Evolutionary conservation across 2,888 invertebrate species (phyloP).

Genomic region (Rhogogaster chlorosoma): DNA sequence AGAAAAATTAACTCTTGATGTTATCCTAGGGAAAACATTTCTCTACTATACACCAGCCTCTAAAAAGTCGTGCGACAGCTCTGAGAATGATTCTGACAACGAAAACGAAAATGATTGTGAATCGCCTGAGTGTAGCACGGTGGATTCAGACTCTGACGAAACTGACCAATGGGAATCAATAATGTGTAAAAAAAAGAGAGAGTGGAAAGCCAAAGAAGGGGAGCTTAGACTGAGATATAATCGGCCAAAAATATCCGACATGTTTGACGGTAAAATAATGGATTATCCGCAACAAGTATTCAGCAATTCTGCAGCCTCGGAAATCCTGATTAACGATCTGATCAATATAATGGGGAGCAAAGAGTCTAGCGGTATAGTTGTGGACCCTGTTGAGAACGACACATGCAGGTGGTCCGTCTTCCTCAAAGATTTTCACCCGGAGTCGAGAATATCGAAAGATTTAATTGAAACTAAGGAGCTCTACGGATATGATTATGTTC

Average conservation of each 20-base stretch:
- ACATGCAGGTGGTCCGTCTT: constrained; percentile 73
- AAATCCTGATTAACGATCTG: constrained; percentile 74
- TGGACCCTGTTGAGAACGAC: constrained; percentile 73
- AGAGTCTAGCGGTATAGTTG: constrained; percentile 66
- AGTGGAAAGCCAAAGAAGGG: constrained; percentile 59
- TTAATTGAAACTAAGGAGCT: constrained; percentile 63
- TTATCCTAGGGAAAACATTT: constrained; percentile 55
- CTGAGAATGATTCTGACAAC: constrained; percentile 51
- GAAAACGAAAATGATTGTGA: constrained; percentile 55
- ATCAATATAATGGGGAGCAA: constrained; percentile 70
- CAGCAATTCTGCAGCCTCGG: constrained; percentile 72
- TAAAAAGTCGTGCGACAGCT: constrained; percentile 27
- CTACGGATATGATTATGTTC: constrained; percentile 72
- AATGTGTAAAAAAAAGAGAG: constrained; percentile 56
- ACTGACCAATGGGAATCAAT: constrained; percentile 41
- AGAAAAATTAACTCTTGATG: constrained; percentile 49
- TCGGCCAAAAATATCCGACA: constrained; percentile 58
- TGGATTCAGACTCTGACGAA: background rate
- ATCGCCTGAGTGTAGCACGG: background rate
- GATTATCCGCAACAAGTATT: constrained; percentile 69
- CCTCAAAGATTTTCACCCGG: constrained; percentile 67
- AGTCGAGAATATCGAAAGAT: constrained; percentile 65
- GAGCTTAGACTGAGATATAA: constrained; percentile 56
- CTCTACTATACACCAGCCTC: constrained; percentile 50
- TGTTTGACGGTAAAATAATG: constrained; percentile 55